Evolutionary conservation across 1,140 invertebrate genomes (phyloP), one percentile per base, ranked within the genome.

Genomic region (Pogonomyrmex californicus): DNA sequence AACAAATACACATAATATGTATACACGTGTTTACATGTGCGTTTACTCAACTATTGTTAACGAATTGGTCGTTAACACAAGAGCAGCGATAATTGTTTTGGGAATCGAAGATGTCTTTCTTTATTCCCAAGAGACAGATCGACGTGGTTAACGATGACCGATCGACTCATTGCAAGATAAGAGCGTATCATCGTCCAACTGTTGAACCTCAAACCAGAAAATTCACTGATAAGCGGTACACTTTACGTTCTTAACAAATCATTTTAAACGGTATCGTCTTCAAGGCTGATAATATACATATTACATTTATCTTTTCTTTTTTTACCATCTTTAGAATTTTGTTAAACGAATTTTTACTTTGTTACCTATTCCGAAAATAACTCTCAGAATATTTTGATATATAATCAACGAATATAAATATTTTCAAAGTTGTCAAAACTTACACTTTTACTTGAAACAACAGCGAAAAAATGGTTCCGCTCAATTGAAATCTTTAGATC

Each of bases 131-230:
- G 33, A 60, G 54, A 30, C 44, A 76, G n/a, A 33, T 68, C 36
- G 56, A 70, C n/a, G n/a, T 54, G 60, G 60, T 23, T n/a, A 82
- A 65, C 9, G 17, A 58, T 33, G 14, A 54, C 36, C 36, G n/a
- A 44, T 82, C 54, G 10, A 71, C 30, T 60, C 38, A 14, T 82
- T 68, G 33, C 33, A 2, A 4, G 79, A 82, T 71, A 60, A 82
- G 38, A 70, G 10, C 10, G 3, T 30, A 82, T 82, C 62, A 17
- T 63, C n/a, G 44, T 66, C 44, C 60, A 66, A 36, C 12, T 68
- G 41, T 41, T 44, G 36, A 81, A 66, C 10, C 76, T 79, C 47
- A 79, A 65, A 41, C 66, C 10, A 41, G 47, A 56, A n/a, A 9
- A 56, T 33, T 44, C 23, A 47, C 47, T 5, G 63, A 68, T 56